Evolutionary conservation across 2,797 vertebrate genomes (phyloP).

Genomic region (Naso thynnoides): DNA sequence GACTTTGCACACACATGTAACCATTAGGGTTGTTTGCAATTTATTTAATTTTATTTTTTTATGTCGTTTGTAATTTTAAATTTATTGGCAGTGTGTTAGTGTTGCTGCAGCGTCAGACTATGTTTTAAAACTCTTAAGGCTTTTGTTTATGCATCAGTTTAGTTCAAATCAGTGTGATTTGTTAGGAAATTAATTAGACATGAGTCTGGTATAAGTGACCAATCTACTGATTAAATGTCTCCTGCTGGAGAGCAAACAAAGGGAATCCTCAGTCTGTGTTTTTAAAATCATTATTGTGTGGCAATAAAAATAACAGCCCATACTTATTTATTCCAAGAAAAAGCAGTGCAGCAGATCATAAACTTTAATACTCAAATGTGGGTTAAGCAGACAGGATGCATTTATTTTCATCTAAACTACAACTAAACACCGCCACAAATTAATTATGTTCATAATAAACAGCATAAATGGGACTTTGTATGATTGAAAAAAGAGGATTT

Average conservation of each 20-base stretch:
- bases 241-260: not conserved
- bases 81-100: not conserved
- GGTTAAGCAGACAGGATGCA: not conserved
- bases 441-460: not conserved
- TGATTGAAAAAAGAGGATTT: not conserved
- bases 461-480: not conserved
- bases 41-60: not conserved
- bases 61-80: not conserved
- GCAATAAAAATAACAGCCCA: not conserved
- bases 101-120: not conserved
- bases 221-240: constrained; percentile 4
- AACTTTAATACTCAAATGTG: not conserved
- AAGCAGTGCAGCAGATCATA: not conserved
- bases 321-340: not conserved
- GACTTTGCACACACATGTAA: not conserved
- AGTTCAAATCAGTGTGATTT: not conserved
- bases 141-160: not conserved
- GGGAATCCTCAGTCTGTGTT: not conserved
- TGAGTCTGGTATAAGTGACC: not conserved
- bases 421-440: not conserved
- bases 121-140: not conserved
- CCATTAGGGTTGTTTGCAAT: not conserved
- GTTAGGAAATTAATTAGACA: not conserved
- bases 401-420: not conserved
- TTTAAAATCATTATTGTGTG: not conserved